These are phyloP conservation scores for Raphicerus campestris DNA, from an alignment of 2,113 vertebrate genomes.

Conservation along the genomic window DNA sequence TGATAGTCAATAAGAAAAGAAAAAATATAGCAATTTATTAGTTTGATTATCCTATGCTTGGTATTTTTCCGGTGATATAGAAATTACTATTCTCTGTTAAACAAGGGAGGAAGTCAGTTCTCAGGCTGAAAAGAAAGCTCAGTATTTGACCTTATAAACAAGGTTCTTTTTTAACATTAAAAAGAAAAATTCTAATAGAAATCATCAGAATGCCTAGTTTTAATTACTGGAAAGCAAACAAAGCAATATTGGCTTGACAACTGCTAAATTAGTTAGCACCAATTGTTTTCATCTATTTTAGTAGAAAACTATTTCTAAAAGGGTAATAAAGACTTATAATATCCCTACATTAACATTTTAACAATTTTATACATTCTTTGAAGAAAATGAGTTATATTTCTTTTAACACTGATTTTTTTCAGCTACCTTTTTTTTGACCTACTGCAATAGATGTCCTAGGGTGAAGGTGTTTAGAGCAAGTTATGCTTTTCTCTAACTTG, in stretches of 20 bases:
- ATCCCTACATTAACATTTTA: background rate
- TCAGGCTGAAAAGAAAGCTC: background rate
- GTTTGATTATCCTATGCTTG: background rate
- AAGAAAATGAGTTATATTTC: background rate
- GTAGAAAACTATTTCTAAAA: background rate
- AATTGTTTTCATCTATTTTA: slow-evolving; percentile 29
- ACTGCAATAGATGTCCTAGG: background rate
- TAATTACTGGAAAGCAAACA: background rate
- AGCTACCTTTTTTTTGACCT: background rate
- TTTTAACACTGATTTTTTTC: background rate
- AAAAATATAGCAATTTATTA: background rate
- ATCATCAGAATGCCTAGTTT: background rate
- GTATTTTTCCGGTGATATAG: background rate
- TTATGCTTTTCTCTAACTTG: background rate
- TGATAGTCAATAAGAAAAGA: background rate
- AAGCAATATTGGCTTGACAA: background rate
- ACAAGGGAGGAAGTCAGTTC: background rate
- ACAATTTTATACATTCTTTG: background rate
- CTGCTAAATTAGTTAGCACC: background rate
- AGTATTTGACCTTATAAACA: background rate
- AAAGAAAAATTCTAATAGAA: slow-evolving; percentile 17
- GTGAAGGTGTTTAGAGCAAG: background rate
- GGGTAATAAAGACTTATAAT: background rate
- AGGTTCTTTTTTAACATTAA: background rate
- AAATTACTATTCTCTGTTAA: background rate